phyloP scores from a whole-genome alignment of 2,113 vertebrate genomes.

The Pedetes capensis region DNA sequence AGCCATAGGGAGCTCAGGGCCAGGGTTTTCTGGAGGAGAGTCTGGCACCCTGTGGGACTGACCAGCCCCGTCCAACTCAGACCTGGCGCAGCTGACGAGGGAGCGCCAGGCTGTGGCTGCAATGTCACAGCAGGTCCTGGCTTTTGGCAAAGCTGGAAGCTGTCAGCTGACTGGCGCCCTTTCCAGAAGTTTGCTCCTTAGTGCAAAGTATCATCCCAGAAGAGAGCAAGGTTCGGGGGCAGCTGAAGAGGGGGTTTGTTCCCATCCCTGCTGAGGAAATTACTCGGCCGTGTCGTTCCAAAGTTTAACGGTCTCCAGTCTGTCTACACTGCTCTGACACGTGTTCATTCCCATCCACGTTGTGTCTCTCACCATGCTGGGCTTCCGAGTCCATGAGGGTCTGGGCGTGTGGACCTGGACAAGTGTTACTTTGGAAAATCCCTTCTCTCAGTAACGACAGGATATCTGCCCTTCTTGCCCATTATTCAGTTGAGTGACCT shows the following conservation, averaged over 20 bases:
- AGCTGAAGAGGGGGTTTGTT: neutral
- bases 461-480: neutral
- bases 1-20: no score
- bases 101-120: neutral
- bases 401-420: neutral
- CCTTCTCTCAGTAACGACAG: neutral
- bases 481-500: neutral
- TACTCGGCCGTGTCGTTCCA: neutral
- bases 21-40: neutral
- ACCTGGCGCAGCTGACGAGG: no score
- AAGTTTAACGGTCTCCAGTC: rapidly evolving
- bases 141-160: neutral
- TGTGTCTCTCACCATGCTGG: rapidly evolving
- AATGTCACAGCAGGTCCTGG: neutral
- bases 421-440: neutral
- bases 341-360: neutral
- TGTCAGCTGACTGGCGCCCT: neutral
- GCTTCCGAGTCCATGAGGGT: rapidly evolving
- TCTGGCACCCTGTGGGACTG: no score
- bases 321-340: neutral
- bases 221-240: neutral
- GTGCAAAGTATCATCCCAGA: neutral
- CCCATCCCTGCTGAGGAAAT: neutral
- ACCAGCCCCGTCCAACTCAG: rapidly evolving
- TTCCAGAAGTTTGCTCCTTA: rapidly evolving